A percentile compares a stretch with the other conserved stretches of the same genome.
phyloP scores from a whole-genome alignment of 2,113 vertebrate genomes.

The Xiphias gladius region DNA sequence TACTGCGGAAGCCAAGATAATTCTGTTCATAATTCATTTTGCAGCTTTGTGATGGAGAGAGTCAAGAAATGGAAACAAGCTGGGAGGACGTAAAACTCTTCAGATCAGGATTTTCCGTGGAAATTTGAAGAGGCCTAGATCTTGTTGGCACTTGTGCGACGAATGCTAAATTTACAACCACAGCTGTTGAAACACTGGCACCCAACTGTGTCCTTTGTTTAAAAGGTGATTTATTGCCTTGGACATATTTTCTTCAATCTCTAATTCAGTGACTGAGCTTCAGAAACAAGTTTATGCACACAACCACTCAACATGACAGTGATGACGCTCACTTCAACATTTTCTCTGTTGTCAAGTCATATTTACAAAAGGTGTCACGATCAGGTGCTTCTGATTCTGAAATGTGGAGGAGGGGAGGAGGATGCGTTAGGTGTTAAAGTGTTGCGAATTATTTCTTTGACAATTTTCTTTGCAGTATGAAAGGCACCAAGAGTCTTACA shows the following conservation, averaged over 20 bases:
- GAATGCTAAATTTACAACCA: background rate
- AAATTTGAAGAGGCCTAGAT: conserved; percentile 19
- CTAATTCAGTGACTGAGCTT: background rate
- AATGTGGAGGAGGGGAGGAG: background rate
- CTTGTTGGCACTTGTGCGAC: conserved; percentile 30
- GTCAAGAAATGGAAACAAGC: background rate
- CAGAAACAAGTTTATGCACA: background rate
- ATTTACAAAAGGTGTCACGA: too few relatives aligned
- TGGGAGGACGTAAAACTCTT: background rate
- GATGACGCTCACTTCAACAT: background rate
- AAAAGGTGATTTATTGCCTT: conserved; percentile 10
- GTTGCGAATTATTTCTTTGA: background rate
- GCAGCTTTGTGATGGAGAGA: conserved; percentile 2
- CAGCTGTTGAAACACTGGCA: conserved; percentile 1
- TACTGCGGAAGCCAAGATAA: background rate
- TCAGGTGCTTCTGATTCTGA: background rate
- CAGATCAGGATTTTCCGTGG: conserved; percentile 6
- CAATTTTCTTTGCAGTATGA: too few relatives aligned
- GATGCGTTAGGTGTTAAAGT: background rate
- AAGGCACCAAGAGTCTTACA: too few relatives aligned
- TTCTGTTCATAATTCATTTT: background rate
- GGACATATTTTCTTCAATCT: background rate
- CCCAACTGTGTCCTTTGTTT: background rate
- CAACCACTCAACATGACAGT: too few relatives aligned
- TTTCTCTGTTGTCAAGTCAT: background rate